Base-by-base conservation (phyloP, 2,888 invertebrate species). In the Colostygia pectinataria region DNA sequence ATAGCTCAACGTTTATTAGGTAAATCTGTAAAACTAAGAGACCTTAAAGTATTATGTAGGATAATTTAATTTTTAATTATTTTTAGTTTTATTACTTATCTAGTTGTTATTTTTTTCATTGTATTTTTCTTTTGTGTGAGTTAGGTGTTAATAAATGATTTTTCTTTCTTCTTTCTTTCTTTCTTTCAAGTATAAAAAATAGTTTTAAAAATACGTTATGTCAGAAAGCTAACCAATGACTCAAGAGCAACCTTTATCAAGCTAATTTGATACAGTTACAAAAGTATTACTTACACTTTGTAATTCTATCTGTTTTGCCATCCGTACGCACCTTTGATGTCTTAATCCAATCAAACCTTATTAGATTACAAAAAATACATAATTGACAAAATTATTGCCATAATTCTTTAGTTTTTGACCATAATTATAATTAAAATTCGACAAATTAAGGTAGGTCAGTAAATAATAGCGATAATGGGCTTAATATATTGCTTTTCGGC, bases 241-340 rank as follows among this genome's bases (percentile, higher is more conserved):
- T 13, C 41, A 37, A 20, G 32, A 32, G 32, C 38, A 15, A 10
- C 15, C 3, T 23, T 12, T 5, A 34, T 9, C 12, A 20, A 15
- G 8, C 4, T 20, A 32, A 45, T 51, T 39, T 46, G 39, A 39
- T 50, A 47, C 14, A 28, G 41, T 12, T 20, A 20, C n/a, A n/a
- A 31, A 65, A 64, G 68, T 83, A 80, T 82, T 74, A 47, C 55
- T 80, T 73, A 66, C 79, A 49, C 14, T 55, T 53, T 54, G 83
- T 74, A 86, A 86, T 58, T 45, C 46, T 63, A 88, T 85, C 70
- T 80, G 78, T 83, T 87, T 68, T 89, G 84, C 78, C 60, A 77
- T 85, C 87, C 83, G 78, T 89, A 64, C 63, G 71, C 80, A 71
- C 74, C 78, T 82, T 84, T 85, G 83, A 90, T 83, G 81, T 88